Evolutionary conservation across 92 coral and sea anemone species (phyloP).

Genomic region (Isaurus tuberculatus): DNA sequence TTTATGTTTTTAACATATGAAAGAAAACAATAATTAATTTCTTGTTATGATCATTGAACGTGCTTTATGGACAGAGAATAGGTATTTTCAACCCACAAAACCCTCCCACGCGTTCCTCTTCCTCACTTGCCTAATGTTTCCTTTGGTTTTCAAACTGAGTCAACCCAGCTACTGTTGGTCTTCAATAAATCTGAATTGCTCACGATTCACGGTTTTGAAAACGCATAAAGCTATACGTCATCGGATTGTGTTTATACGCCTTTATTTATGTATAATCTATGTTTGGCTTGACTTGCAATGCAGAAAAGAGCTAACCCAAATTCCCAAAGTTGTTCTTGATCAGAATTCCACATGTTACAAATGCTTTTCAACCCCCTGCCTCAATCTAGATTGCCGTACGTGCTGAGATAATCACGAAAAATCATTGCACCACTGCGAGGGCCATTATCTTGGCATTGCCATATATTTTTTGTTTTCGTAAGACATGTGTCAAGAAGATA

Average conservation of each 20-base stretch:
- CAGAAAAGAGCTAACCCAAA: conserved; percentile 1
- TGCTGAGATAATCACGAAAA: conserved; percentile 41
- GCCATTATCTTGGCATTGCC: conserved; percentile 7
- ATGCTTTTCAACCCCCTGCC: conserved; percentile 16
- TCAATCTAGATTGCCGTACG: conserved; percentile 28
- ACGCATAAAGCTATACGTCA: not conserved
- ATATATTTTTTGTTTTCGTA: not conserved
- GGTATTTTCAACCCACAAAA: not conserved
- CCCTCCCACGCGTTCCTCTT: conserved; percentile 7
- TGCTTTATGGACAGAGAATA: not conserved
- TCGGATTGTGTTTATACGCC: not conserved
- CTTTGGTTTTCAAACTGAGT: not conserved
- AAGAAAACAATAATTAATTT: not conserved
- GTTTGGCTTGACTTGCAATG: not conserved
- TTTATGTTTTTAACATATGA: not conserved
- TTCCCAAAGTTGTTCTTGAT: conserved; percentile 13
- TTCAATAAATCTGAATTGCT: not conserved
- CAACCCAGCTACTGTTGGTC: not conserved
- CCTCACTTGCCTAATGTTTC: not conserved
- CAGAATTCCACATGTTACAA: conserved; percentile 27
- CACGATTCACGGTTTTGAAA: not conserved
- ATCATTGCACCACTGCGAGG: not conserved
- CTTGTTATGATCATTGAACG: not conserved
- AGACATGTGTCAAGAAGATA: conserved; percentile 25
- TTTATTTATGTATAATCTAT: not conserved